These are phyloP conservation scores for Orchesella cincta DNA, from an alignment of 1,140 invertebrate genomes.

Conservation along the genomic window DNA sequence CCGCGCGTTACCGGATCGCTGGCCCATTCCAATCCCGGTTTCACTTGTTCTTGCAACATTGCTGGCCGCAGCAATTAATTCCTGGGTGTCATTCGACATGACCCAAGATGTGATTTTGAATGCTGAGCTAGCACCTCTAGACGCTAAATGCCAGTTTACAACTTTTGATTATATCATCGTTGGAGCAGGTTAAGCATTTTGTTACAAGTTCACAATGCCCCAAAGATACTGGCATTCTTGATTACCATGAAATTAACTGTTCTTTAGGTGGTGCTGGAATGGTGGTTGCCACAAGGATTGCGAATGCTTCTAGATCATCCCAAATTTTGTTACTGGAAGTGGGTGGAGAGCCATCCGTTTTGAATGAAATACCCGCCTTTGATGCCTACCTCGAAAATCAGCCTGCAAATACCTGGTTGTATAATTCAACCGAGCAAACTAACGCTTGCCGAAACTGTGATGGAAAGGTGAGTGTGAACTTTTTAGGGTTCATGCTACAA, in stretches of 20 bases:
- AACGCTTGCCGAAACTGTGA: too few relatives aligned
- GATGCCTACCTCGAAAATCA: slow-evolving; percentile 7
- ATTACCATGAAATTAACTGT: too few relatives aligned
- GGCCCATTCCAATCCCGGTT: too few relatives aligned
- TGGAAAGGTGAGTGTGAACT: too few relatives aligned
- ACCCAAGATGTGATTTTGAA: not conserved
- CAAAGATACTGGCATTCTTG: too few relatives aligned
- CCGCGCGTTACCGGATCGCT: too few relatives aligned
- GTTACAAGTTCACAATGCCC: too few relatives aligned
- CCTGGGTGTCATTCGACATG: not conserved
- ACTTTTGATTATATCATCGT: not conserved
- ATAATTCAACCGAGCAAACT: not conserved
- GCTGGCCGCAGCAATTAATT: too few relatives aligned
- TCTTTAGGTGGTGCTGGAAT: slow-evolving; percentile 1
- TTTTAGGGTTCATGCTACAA: too few relatives aligned
- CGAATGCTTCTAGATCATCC: not conserved
- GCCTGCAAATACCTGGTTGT: slow-evolving; percentile 12
- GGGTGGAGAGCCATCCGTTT: slow-evolving; percentile 39
- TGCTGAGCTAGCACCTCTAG: not conserved
- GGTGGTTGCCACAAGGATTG: not conserved
- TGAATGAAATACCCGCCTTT: slow-evolving; percentile 16
- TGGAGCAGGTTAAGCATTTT: too few relatives aligned
- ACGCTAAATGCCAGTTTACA: not conserved
- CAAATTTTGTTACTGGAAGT: not conserved
- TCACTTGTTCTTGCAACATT: too few relatives aligned